Evolutionary conservation across 2,113 vertebrate genomes (phyloP).

Genomic region (Petromus typicus): DNA sequence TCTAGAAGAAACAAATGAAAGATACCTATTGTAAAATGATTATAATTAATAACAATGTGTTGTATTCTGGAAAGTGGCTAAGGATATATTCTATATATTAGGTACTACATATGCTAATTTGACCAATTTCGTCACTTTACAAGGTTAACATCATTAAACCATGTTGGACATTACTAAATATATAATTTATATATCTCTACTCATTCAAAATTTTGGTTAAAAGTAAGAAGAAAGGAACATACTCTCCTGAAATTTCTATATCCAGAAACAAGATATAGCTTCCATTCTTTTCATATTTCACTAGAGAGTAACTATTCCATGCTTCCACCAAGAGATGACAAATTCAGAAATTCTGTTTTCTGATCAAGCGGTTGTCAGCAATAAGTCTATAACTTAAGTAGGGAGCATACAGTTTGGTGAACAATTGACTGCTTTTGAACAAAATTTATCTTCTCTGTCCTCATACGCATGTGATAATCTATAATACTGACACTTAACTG

Average conservation of each 20-base stretch:
- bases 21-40: neutral
- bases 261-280: neutral
- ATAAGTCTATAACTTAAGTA: neutral
- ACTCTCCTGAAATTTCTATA: neutral
- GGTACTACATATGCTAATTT: neutral
- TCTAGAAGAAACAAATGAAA: neutral
- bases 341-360: neutral
- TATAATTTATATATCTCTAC: neutral
- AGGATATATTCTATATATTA: neutral
- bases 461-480: neutral
- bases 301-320: neutral
- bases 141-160: neutral
- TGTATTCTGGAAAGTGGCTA: neutral
- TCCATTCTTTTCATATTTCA: neutral
- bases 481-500: neutral
- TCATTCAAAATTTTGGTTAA: neutral
- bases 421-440: neutral
- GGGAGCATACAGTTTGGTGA: neutral
- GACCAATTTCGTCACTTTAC: neutral
- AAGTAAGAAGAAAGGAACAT: neutral
- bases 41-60: neutral
- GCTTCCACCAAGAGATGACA: neutral
- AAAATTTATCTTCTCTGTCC: neutral
- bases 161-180: neutral
- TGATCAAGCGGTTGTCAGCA: neutral